Conservation (phyloP, 2,113 vertebrate genomes). For the Forbesichthys papilliferus region DNA sequence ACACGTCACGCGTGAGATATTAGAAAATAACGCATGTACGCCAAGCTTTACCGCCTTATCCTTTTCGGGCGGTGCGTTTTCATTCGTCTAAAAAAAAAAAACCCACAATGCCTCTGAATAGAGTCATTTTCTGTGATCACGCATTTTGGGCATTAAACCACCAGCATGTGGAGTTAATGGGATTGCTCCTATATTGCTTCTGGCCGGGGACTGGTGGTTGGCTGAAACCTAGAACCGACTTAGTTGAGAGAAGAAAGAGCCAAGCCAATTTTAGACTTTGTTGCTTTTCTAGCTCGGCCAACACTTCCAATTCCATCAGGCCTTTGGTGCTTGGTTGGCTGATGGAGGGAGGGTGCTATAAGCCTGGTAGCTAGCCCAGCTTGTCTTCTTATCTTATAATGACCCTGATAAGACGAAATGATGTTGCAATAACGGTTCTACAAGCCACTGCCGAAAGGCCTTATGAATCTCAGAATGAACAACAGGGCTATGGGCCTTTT, state of each 20-base stretch:
- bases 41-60: conserved; percentile 37
- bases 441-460: conserved; percentile 38
- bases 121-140: conserved; percentile 54
- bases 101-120: conserved; percentile 36
- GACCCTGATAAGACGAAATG: conserved; percentile 54
- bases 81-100: conserved; percentile 49
- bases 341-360: conserved; percentile 59
- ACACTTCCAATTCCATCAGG: conserved; percentile 74
- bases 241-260: conserved; percentile 52
- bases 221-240: conserved; percentile 56
- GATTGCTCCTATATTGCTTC: conserved; percentile 65
- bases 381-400: conserved; percentile 72
- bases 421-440: conserved; percentile 19
- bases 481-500: conserved; percentile 48
- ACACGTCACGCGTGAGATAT: conserved; percentile 12
- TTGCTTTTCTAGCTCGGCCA: conserved; percentile 64
- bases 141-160: conserved; percentile 56
- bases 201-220: conserved; percentile 41
- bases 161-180: conserved; percentile 64
- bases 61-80: conserved; percentile 26
- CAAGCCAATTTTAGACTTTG: conserved; percentile 71
- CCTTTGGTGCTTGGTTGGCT: conserved; percentile 54
- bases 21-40: conserved; percentile 44
- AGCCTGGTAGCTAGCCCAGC: conserved; percentile 59
- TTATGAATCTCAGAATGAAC: conserved; percentile 53